Evolutionary conservation across 2,888 invertebrate species (phyloP), one percentile per base, ranked within the genome.

Genomic region (Sphaerophoria taeniata): DNA sequence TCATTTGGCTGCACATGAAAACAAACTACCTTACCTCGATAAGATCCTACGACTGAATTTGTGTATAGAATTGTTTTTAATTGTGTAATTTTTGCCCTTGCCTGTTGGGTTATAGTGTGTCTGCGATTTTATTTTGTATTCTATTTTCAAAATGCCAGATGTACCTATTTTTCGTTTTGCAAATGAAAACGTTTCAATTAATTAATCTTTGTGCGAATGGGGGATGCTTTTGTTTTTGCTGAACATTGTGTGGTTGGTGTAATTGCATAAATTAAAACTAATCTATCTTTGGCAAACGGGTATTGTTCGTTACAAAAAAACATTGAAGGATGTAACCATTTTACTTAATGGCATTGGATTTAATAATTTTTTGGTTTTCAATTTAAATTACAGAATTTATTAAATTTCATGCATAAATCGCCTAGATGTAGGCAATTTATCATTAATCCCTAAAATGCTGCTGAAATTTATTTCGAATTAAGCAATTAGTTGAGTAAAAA

Each of bases 231-330:
- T 51, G 34, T 39, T 55, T 61, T 43, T 16, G 3, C 33, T 60
- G 36, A n/a, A 56, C 36, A 56, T 43, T 36, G 34, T 36, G 60
- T 55, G 24, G 34, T 60, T 36, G 71, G 6, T 75, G 51, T 58
- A 73, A 71, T 71, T 81, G 51, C 75, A 71, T 71, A 75, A 71
- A 80, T 74, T 61, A 56, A 75, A 70, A 65, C 7, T 63, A 70
- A 81, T 81, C 75, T 39, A 16, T 75, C 49, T 49, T 49, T 65
- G 70, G 34, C 49, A 60, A 45, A 4, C 56, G 55, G 36, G 24
- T 9, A 33, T 34, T n/a, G 47, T 24, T 7, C 9, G 55, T 49
- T 16, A 49, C 4, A 9, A 9, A 43, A 6, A 43, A 43, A 24
- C n/a, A 9, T 34, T 65, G 63, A 36, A 16, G 56, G 14, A 16